Evolutionary conservation across 2,888 invertebrate species (phyloP).

Genomic region (Melinopterus prodromus): DNA sequence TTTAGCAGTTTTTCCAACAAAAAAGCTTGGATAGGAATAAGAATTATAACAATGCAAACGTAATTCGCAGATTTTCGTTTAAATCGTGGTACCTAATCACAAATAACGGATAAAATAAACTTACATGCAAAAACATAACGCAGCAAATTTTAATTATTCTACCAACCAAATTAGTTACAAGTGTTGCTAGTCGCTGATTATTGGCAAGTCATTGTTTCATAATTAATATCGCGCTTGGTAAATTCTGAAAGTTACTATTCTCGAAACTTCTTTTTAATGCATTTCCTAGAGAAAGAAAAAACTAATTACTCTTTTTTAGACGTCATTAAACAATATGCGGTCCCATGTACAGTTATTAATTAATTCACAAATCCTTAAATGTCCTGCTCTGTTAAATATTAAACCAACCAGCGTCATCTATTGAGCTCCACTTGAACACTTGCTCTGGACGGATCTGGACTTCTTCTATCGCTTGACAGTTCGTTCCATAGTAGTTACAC

Average conservation of each 20-base stretch:
- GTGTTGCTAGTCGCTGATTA: background rate
- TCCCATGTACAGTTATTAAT: background rate
- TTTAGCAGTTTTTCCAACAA: too few relatives aligned
- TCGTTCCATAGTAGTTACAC: background rate
- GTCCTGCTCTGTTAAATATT: background rate
- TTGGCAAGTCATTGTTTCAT: background rate
- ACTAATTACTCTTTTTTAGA: background rate
- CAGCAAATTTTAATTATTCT: background rate
- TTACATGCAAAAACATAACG: background rate
- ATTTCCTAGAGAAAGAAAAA: background rate
- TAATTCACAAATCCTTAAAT: background rate
- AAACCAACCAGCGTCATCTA: background rate
- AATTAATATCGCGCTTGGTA: background rate
- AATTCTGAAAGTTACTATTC: too few relatives aligned
- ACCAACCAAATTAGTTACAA: background rate
- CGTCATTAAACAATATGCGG: background rate
- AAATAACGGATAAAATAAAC: background rate
- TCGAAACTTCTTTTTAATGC: too few relatives aligned
- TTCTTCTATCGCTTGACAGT: background rate
- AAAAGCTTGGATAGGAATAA: too few relatives aligned
- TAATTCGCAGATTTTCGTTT: background rate
- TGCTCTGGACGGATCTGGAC: background rate
- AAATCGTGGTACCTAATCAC: background rate
- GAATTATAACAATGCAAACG: too few relatives aligned
- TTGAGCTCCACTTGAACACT: background rate